phyloP scores from a whole-genome alignment of 2,888 invertebrate genomes.

The Cheilosia scutellata region DNA sequence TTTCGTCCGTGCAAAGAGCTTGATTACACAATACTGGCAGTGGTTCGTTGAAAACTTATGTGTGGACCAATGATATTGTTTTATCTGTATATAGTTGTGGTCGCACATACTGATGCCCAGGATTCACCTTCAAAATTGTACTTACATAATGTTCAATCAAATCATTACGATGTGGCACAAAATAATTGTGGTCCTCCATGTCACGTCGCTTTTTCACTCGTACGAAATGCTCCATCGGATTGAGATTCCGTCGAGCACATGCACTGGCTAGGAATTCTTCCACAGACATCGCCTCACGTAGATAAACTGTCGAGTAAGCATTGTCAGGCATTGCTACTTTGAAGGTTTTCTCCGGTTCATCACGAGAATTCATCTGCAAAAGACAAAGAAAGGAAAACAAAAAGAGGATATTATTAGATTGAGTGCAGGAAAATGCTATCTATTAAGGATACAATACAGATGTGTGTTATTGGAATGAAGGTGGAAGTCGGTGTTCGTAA shows the following conservation, averaged over 20 bases:
- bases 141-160: constrained; percentile 98
- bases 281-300: constrained; percentile 96
- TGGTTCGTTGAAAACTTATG: constrained; percentile 36
- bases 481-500: constrained; percentile 26
- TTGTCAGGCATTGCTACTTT: constrained; percentile 96
- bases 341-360: constrained; percentile 94
- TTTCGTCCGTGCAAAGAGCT: constrained; percentile 36
- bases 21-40: constrained; percentile 47
- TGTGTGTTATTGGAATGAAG: not conserved
- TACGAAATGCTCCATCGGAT: constrained; percentile 97
- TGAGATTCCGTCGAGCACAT: constrained; percentile 95
- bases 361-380: constrained; percentile 92
- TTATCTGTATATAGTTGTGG: constrained; percentile 34
- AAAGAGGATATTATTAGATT: constrained; percentile 22
- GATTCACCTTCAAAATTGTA: constrained; percentile 78
- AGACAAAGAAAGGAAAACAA: constrained; percentile 78
- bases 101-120: not conserved
- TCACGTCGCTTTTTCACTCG: constrained; percentile 96
- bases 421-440: constrained; percentile 7
- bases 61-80: constrained; percentile 52
- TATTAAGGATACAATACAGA: constrained; percentile 12
- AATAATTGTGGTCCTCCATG: constrained; percentile 98
- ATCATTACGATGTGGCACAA: constrained; percentile 97
- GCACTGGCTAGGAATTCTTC: constrained; percentile 97
- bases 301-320: constrained; percentile 91